Evolutionary conservation across 2,888 invertebrate species (phyloP).

Genomic region (Tipula vernalis): DNA sequence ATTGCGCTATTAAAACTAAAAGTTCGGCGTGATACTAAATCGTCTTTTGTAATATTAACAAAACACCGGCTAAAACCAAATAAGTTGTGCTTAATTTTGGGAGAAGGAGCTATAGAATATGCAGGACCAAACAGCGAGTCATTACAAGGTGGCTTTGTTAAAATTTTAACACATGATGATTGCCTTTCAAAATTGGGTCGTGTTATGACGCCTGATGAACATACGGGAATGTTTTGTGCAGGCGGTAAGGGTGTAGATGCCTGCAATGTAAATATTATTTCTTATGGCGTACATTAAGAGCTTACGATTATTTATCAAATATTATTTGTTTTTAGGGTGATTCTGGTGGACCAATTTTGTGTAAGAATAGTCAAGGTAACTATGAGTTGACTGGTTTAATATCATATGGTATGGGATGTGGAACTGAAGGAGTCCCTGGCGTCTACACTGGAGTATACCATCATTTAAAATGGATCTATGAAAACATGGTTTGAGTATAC

Average conservation of each 20-base stretch:
- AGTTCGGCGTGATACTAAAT: neutral
- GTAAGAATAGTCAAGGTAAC: neutral
- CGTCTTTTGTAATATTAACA: neutral
- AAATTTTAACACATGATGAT: neutral
- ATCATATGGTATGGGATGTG: conserved; percentile 16
- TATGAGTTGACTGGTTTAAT: conserved; percentile 11
- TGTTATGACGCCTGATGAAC: conserved; percentile 16
- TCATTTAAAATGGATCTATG: conserved; percentile 12
- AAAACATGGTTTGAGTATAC: neutral
- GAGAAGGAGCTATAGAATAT: neutral
- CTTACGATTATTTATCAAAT: too few species aligned
- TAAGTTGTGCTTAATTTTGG: neutral
- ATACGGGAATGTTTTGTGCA: conserved; percentile 49
- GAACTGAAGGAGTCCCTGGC: conserved; percentile 1
- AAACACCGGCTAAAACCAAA: neutral
- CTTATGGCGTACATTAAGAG: neutral
- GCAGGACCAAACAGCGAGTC: neutral
- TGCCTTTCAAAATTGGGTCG: neutral
- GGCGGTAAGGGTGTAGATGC: conserved; percentile 45
- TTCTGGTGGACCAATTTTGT: conserved; percentile 14
- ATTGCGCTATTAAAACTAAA: neutral
- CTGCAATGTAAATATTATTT: conserved; percentile 40
- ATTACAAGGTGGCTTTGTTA: neutral
- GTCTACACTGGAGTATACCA: conserved; percentile 13
- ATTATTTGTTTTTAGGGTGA: conserved; percentile 11